A percentile compares a stretch with the other conserved stretches of the same genome.
phyloP scores from a whole-genome alignment of 2,888 invertebrate genomes.

The Tetragonula carbonaria region DNA sequence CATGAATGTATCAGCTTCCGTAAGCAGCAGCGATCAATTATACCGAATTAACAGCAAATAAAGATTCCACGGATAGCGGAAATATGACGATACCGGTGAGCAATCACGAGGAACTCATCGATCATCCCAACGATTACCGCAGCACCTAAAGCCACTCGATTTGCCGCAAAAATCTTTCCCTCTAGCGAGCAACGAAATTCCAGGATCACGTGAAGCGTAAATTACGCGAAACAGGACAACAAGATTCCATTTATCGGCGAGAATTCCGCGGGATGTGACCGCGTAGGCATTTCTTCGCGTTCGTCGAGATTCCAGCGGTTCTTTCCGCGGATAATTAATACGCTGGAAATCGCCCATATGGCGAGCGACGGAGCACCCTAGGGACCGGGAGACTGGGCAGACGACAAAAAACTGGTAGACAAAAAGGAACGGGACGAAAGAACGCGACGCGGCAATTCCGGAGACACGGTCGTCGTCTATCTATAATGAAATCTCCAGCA shows the following conservation, averaged over 20 bases:
- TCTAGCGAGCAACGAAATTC: slow-evolving; percentile 23
- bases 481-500: slow-evolving; percentile 77
- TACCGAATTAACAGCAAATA: neutral
- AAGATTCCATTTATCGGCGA: slow-evolving; percentile 28
- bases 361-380: neutral
- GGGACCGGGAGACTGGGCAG: neutral
- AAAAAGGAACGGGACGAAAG: slow-evolving; percentile 40
- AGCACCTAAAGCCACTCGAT: neutral
- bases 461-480: slow-evolving; percentile 66
- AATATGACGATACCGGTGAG: neutral
- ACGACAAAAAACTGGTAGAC: slow-evolving; percentile 1
- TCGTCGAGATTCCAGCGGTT: slow-evolving; percentile 36
- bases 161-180: neutral
- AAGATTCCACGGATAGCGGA: neutral
- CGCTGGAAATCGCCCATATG: slow-evolving; percentile 41
- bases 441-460: slow-evolving; percentile 51
- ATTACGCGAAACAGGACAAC: slow-evolving; percentile 39
- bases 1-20: neutral
- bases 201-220: slow-evolving; percentile 39
- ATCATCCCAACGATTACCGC: slow-evolving; percentile 6
- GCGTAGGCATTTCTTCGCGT: slow-evolving; percentile 3
- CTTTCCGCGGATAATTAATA: slow-evolving; percentile 58
- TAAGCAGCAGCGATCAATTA: neutral
- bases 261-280: slow-evolving; percentile 23
- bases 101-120: neutral